phyloP scores from a whole-genome alignment of 2,797 vertebrate genomes.

The Sebastes vulpes region DNA sequence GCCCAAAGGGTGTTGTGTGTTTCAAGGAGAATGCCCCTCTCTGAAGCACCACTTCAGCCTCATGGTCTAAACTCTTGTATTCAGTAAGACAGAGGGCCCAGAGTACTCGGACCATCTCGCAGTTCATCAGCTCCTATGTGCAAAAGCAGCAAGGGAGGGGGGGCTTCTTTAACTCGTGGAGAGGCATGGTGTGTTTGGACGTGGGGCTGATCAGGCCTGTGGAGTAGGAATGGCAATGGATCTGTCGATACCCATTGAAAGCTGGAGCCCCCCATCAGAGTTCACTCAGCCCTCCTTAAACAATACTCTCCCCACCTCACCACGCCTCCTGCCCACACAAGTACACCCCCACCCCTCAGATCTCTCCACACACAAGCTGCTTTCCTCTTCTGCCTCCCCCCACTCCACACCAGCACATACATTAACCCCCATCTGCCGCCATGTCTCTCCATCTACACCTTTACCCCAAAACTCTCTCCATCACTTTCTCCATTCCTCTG shows the following conservation, averaged over 20 bases:
- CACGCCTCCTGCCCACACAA: slow-evolving; percentile 47
- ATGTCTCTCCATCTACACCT: slow-evolving; percentile 31
- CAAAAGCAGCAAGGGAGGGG: slow-evolving; percentile 18
- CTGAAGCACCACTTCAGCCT: slow-evolving; percentile 61
- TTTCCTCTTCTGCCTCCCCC: slow-evolving; percentile 38
- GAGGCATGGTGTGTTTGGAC: slow-evolving; percentile 59
- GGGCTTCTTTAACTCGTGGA: slow-evolving; percentile 37
- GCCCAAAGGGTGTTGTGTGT: slow-evolving; percentile 31
- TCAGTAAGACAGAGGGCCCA: slow-evolving; percentile 38
- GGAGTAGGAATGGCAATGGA: slow-evolving; percentile 43
- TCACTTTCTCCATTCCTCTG: slow-evolving; percentile 32
- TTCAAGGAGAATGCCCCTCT: slow-evolving; percentile 53
- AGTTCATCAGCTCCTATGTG: slow-evolving; percentile 57
- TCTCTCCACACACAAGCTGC: slow-evolving; percentile 49
- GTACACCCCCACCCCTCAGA: slow-evolving; percentile 50
- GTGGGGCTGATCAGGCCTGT: slow-evolving; percentile 53
- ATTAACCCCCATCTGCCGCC: slow-evolving; percentile 46
- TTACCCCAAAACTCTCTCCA: slow-evolving; percentile 29
- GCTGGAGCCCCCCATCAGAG: slow-evolving; percentile 41
- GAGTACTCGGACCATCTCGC: slow-evolving; percentile 49
- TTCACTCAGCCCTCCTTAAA: slow-evolving; percentile 59
- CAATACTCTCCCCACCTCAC: slow-evolving; percentile 46
- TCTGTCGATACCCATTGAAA: slow-evolving; percentile 55
- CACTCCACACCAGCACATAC: slow-evolving; percentile 37
- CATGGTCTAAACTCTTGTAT: slow-evolving; percentile 52